Base-by-base conservation (phyloP, 2,797 vertebrate genomes). In the Chrysocyon brachyurus region DNA sequence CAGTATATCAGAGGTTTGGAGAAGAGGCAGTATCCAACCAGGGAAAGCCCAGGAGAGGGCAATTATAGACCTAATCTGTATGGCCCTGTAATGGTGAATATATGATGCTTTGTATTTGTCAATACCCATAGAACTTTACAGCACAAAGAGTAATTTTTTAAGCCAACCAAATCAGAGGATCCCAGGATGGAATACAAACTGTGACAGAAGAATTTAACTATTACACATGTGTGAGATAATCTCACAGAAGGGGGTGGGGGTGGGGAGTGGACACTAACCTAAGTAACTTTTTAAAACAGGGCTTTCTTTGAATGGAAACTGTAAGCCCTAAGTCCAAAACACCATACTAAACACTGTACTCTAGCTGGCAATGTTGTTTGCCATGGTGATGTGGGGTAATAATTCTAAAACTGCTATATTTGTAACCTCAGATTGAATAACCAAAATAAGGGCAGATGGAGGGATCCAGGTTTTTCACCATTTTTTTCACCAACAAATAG, bases 291-390 rank as follows among this genome's bases (percentile, higher is more conserved):
- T 33, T 52, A 59, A 75, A 92, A 91, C 12, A 72, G 12, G n/a
- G 14, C 6, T 94, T 91, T 86, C 6, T 94, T 91, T 92, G 84
- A 88, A 68, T 82, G 40, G 2, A 86, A 94, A 70, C n/a, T 61
- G 0, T 66, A 85, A 92, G n/a, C 68, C 54, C 61, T 24, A 90
- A 77, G n/a, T 82, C 4, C 36, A 68, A 87, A 88, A 16, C 73
- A 81, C 28, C 75, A 2, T 24, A n/a, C 6, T 83, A 82, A 92
- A 63, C 54, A 64, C 12, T 54, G 2, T 40, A 64, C 6, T 46
- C 2, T 49, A 24, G 10, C 72, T 87, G 78, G 4, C 46, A 90
- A 31, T 77, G 4, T 8, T 57, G 33, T 87, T 90, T 93, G n/a
- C n/a, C 56, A 14, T 31, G 28, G 16, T 63, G 75, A 10, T 87